Evolutionary conservation across 2,888 invertebrate species (phyloP).

Genomic region (Aporophyla nigra): DNA sequence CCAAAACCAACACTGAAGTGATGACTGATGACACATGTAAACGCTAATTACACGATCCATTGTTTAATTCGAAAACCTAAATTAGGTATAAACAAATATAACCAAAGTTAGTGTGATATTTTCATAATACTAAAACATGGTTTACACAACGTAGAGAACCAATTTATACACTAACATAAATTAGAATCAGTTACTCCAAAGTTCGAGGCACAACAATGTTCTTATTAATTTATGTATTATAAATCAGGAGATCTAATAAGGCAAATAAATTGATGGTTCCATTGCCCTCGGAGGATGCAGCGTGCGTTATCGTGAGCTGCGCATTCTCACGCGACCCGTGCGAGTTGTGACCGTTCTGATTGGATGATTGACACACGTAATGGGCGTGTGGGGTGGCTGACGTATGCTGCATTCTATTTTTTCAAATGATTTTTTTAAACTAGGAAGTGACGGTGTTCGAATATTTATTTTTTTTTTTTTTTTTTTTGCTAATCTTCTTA

Average conservation of each 20-base stretch:
- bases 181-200: constrained; percentile 29
- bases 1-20: constrained; percentile 12
- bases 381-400: constrained; percentile 69
- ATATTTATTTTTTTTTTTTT: neutral
- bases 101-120: constrained; percentile 25
- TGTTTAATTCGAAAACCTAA: constrained; percentile 41
- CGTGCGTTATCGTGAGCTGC: constrained; percentile 73
- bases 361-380: constrained; percentile 81
- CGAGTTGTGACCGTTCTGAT: constrained; percentile 79
- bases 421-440: constrained; percentile 17
- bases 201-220: constrained; percentile 38
- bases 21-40: constrained; percentile 25
- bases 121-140: constrained; percentile 35
- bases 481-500: constrained; percentile 10
- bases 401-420: constrained; percentile 51
- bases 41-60: constrained; percentile 21
- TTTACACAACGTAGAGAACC: neutral
- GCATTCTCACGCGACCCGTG: constrained; percentile 80
- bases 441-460: constrained; percentile 10
- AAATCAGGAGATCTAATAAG: constrained; percentile 69
- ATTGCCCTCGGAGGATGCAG: constrained; percentile 79
- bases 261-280: constrained; percentile 77
- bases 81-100: constrained; percentile 32
- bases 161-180: constrained; percentile 36
- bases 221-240: constrained; percentile 67